phyloP scores from a whole-genome alignment of 2,888 invertebrate genomes.

The Sinodicranocentrus sp. region DNA sequence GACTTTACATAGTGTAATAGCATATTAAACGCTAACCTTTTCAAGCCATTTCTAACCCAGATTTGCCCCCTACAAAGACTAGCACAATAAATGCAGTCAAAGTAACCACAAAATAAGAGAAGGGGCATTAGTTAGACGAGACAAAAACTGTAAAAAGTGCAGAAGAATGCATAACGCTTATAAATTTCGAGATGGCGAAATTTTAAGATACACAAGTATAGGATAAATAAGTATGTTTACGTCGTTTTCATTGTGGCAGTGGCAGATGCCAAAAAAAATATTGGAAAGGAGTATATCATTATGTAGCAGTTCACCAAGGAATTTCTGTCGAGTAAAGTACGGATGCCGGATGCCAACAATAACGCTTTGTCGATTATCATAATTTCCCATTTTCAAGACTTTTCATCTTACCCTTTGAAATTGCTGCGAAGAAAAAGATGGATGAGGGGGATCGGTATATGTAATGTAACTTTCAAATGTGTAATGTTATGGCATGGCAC shows the following conservation, averaged over 20 bases:
- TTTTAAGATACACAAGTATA: too few relatives aligned
- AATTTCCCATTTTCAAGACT: constrained; percentile 1
- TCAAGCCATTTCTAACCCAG: constrained; percentile 39
- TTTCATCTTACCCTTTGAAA: neutral
- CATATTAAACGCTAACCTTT: constrained; percentile 12
- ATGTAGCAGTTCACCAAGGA: neutral
- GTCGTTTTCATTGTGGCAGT: neutral
- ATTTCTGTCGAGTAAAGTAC: constrained; percentile 5
- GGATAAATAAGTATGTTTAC: neutral
- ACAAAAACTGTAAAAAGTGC: neutral
- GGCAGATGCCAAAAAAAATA: neutral
- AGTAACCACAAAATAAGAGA: neutral
- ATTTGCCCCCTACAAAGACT: constrained; percentile 3
- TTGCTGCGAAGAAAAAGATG: neutral
- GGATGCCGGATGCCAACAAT: constrained; percentile 26
- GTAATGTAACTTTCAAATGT: constrained; percentile 15
- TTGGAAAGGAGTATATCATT: neutral
- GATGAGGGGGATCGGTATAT: neutral
- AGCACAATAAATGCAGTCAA: constrained; percentile 6
- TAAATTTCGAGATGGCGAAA: too few relatives aligned
- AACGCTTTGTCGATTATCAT: constrained; percentile 9
- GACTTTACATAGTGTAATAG: neutral
- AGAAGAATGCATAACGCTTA: neutral
- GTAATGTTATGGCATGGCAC: constrained; percentile 11
- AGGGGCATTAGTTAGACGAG: neutral